Base-by-base conservation (phyloP, 1,140 invertebrate species). In the Trichogramma pretiosum region DNA sequence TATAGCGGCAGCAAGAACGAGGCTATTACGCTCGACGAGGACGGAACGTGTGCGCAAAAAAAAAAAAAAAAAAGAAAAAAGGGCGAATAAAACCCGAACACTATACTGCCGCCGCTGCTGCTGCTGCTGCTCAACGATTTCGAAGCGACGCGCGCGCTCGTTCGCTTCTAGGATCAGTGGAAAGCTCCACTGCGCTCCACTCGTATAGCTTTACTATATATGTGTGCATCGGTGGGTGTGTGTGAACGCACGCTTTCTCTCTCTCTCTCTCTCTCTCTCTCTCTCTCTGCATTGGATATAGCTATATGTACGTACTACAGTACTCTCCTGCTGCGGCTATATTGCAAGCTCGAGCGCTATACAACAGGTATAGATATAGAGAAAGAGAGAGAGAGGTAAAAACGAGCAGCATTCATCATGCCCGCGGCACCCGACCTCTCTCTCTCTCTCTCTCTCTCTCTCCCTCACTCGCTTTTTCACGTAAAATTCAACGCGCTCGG, bases 81-180 rank as follows among this genome's bases (percentile, higher is more conserved):
- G n/a, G n/a, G n/a, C n/a, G n/a, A n/a, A n/a, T n/a, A n/a, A n/a
- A n/a, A n/a, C n/a, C n/a, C n/a, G n/a, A n/a, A n/a, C n/a, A n/a
- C n/a, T n/a, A n/a, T n/a, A n/a, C n/a, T n/a, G n/a, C n/a, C n/a
- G n/a, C n/a, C n/a, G n/a, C n/a, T n/a, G n/a, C n/a, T n/a, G n/a
- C n/a, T n/a, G n/a, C n/a, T n/a, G n/a, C n/a, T n/a, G n/a, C n/a
- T 58, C 60, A 54, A 63, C 62, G 60, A 65, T 65, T 67, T 64
- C 54, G n/a, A 57, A 65, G 59, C 59, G 51, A 59, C 61, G 63
- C 60, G 58, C 61, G n/a, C n/a, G n/a, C n/a, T n/a, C n/a, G n/a
- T n/a, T n/a, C n/a, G 59, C 63, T 64, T 62, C 60, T 56, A 62
- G 62, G 63, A 67, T 68, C 62, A 63, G 57, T 55, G 59, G 54